phyloP scores from a whole-genome alignment of 2,888 invertebrate genomes.

The Drosophila peninsularis region DNA sequence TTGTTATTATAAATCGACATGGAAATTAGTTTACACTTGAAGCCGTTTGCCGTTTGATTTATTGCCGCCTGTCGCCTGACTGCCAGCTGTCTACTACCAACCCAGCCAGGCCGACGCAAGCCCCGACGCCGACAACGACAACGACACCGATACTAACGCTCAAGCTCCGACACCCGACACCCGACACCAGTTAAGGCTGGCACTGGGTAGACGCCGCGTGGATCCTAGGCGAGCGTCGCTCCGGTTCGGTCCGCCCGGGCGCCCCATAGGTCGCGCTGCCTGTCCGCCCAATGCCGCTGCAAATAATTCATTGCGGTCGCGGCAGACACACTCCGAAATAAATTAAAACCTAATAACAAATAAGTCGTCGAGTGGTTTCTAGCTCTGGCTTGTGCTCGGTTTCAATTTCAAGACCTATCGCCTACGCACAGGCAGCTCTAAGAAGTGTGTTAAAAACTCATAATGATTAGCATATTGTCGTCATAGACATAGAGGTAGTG shows the following conservation, averaged over 20 bases:
- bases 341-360: slow-evolving; percentile 82
- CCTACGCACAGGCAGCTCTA: slow-evolving; percentile 53
- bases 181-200: slow-evolving; percentile 46
- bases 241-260: slow-evolving; percentile 40
- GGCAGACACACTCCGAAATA: slow-evolving; percentile 74
- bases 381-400: slow-evolving; percentile 12
- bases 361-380: slow-evolving; percentile 65
- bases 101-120: slow-evolving; percentile 22
- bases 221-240: slow-evolving; percentile 63
- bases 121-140: slow-evolving; percentile 13
- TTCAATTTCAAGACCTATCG: slow-evolving; percentile 34
- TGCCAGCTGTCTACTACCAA: slow-evolving; percentile 79
- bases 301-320: slow-evolving; percentile 77
- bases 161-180: slow-evolving; percentile 59
- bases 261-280: slow-evolving; percentile 59
- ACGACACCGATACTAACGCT: slow-evolving; percentile 16
- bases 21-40: slow-evolving; percentile 84
- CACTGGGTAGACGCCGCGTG: slow-evolving; percentile 63
- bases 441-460: not conserved
- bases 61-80: slow-evolving; percentile 79
- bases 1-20: slow-evolving; percentile 83
- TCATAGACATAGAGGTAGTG: not conserved
- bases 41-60: slow-evolving; percentile 79
- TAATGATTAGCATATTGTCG: not conserved
- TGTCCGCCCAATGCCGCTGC: slow-evolving; percentile 77